A percentile compares a stretch with the other conserved stretches of the same genome.
Conservation (phyloP, 2,888 invertebrate genomes). For the Acleris emargana region DNA sequence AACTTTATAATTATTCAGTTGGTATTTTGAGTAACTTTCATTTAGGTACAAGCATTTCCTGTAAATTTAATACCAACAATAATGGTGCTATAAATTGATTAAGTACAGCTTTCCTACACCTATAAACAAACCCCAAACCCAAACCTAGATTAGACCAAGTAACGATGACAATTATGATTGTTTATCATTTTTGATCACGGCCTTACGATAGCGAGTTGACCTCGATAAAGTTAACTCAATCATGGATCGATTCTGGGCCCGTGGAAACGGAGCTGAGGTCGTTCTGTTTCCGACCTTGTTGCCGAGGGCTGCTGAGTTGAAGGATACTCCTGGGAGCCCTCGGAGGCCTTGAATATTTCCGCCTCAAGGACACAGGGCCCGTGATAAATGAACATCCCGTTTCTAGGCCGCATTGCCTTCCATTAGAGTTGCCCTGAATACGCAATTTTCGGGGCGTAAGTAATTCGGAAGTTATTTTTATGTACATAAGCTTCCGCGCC, state of each 20-base stretch:
- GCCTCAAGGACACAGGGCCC: conserved; percentile 68
- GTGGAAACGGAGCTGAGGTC: conserved; percentile 52
- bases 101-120: neutral
- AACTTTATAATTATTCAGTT: too few species aligned
- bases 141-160: neutral
- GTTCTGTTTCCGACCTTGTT: conserved; percentile 56
- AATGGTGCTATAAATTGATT: neutral
- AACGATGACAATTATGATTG: conserved; percentile 20
- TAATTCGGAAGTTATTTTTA: conserved; percentile 31
- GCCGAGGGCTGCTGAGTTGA: conserved; percentile 55
- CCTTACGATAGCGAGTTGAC: conserved; percentile 43
- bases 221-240: conserved; percentile 57
- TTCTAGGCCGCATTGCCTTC: conserved; percentile 64
- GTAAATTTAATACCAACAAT: neutral
- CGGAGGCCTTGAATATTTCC: conserved; percentile 68
- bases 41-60: too few species aligned
- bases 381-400: conserved; percentile 73
- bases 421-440: conserved; percentile 61
- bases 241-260: conserved; percentile 55
- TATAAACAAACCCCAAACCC: neutral
- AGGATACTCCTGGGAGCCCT: conserved; percentile 69
- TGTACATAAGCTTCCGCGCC: conserved; percentile 8
- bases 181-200: conserved; percentile 23
- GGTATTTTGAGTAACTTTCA: too few species aligned
- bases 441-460: conserved; percentile 45